Evolutionary conservation across 92 coral and sea anemone genomes (phyloP), one percentile per base, ranked within the genome.

Genomic region (Zoanthus gigantus): DNA sequence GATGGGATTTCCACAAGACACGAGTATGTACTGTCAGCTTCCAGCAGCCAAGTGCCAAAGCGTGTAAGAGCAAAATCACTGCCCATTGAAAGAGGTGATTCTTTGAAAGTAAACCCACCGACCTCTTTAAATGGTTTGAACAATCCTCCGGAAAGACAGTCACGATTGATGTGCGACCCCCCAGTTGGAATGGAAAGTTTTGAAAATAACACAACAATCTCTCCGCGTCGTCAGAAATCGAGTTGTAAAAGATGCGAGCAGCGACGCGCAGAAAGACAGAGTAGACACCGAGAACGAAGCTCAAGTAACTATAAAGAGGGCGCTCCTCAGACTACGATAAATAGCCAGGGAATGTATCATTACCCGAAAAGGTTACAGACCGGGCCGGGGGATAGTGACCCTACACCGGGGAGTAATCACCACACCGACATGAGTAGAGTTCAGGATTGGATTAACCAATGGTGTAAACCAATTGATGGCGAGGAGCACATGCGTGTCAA

Each of bases 351-450:
- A 28, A 58, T 63, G 84, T 95, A 93, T 60, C 90, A 86, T 75
- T 92, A 92, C 84, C 98, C 98, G 14, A 91, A 92, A 74, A 90
- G 99, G 56, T 90, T 90, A 93, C 97, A 95, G 85, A 97, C 99
- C 53, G 98, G 97, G 14, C 99, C 99, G 1, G 99, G 99, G 17
- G 99, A 96, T 61, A 94, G 99, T 74, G 78, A 88, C 61, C 93
- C 98, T 12, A 28, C 46, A 0, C 89, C 93, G 56, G 88, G 86
- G 45, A 84, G 92, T 23, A 84, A 82, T 32, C 85, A 80, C 46
- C 85, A 90, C 29, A 69, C 68, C 17, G 95, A 95, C 30, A 83
- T 95, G 93, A 87, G 78, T 78, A 77, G 92, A 71, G 98, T 95
- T 7, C 90, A 89, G 79, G 94, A 91, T 10, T 95, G 96, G 98